Evolutionary conservation across 2,888 invertebrate genomes (phyloP).

Genomic region (Eristalis tenax): DNA sequence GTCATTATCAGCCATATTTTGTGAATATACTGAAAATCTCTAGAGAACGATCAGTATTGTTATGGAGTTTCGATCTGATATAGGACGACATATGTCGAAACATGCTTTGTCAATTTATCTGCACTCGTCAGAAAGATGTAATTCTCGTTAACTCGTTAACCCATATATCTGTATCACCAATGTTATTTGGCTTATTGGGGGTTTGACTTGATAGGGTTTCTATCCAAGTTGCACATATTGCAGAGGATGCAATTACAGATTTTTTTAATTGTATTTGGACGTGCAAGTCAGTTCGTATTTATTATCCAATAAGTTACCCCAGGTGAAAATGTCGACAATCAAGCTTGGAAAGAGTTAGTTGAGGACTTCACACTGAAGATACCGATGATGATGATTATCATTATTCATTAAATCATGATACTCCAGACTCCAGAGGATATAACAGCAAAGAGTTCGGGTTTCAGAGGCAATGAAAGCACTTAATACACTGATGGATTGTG

Average conservation of each 20-base stretch:
- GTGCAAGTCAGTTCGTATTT: too few relatives aligned
- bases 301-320: too few relatives aligned
- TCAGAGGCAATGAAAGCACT: too few relatives aligned
- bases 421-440: too few relatives aligned
- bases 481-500: too few relatives aligned
- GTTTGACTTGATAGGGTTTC: not conserved
- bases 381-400: too few relatives aligned
- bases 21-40: constrained; percentile 23
- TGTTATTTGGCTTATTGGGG: not conserved
- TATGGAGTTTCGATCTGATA: constrained; percentile 25
- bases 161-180: constrained; percentile 19
- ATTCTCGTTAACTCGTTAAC: constrained; percentile 16
- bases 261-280: too few relatives aligned
- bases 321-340: too few relatives aligned
- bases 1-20: constrained; percentile 28
- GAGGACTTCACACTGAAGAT: too few relatives aligned
- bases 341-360: too few relatives aligned
- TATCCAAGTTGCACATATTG: not conserved
- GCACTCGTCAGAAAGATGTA: constrained; percentile 19
- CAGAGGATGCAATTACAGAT: not conserved
- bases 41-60: constrained; percentile 24
- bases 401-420: too few relatives aligned
- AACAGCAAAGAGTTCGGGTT: too few relatives aligned
- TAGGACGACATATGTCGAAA: not conserved
- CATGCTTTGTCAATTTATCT: constrained; percentile 12